Conservation (phyloP, 2,888 invertebrate species). For the Meloe dianella region DNA sequence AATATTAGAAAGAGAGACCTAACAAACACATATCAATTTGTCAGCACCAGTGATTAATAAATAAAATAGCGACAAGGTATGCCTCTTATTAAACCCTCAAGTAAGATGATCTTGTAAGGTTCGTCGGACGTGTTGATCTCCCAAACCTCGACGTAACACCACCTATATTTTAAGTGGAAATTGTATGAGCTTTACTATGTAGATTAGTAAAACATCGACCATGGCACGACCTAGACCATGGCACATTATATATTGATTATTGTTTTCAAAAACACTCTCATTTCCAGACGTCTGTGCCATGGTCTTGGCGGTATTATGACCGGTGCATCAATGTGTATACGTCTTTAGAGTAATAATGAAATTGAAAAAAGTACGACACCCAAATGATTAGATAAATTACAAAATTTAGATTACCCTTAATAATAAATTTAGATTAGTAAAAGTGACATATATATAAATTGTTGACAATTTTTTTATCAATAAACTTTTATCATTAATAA, state of each 20-base stretch:
- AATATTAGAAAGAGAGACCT: too few species aligned
- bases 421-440: neutral
- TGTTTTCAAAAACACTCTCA: neutral
- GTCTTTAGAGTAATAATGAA: neutral
- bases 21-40: too few species aligned
- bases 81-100: too few species aligned
- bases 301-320: slow-evolving; percentile 4
- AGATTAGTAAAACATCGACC: neutral
- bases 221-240: neutral
- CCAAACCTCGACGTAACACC: too few species aligned
- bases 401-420: too few species aligned
- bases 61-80: too few species aligned
- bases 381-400: too few species aligned
- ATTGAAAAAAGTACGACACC: neutral
- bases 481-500: neutral
- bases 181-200: neutral
- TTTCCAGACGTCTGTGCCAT: slow-evolving; percentile 2
- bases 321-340: neutral
- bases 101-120: too few species aligned
- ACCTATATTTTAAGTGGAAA: too few species aligned
- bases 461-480: too few species aligned
- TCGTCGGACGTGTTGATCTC: too few species aligned
- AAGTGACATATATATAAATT: neutral
- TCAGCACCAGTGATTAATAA: too few species aligned
- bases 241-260: neutral